These are phyloP conservation scores for Siniperca chuatsi DNA, from an alignment of 2,113 vertebrate species.

Conservation along the genomic window DNA sequence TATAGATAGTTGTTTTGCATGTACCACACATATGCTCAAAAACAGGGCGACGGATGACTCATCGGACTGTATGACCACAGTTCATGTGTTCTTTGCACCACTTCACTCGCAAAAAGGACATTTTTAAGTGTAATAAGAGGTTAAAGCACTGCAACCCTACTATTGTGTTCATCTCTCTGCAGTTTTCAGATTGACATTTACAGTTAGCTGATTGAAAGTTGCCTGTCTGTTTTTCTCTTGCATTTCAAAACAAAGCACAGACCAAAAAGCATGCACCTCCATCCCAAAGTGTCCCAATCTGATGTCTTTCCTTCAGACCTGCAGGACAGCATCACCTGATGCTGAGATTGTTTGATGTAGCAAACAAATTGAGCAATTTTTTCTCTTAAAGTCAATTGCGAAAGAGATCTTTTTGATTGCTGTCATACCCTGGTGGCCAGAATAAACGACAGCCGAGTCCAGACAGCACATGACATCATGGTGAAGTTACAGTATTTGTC, in stretches of 20 bases:
- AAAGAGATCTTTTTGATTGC: constrained; percentile 23
- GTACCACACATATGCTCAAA: constrained; percentile 28
- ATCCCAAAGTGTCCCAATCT: neutral
- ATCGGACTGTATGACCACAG: constrained; percentile 42
- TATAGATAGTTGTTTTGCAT: constrained; percentile 9
- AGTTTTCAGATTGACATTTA: constrained; percentile 45
- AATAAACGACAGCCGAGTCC: neutral
- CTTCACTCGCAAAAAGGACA: constrained; percentile 52
- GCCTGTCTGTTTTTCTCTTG: constrained; percentile 1
- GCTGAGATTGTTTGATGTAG: neutral
- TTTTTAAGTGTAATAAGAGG: constrained; percentile 76
- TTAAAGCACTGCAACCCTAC: constrained; percentile 64
- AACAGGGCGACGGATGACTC: constrained; percentile 46
- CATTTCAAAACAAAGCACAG: constrained; percentile 35
- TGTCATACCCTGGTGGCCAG: neutral
- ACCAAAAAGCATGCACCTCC: neutral
- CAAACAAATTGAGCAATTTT: constrained; percentile 25
- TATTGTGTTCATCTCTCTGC: constrained; percentile 50
- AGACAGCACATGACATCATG: neutral
- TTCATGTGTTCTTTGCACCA: constrained; percentile 39
- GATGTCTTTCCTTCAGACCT: neutral
- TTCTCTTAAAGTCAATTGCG: neutral
- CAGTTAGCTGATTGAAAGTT: constrained; percentile 25
- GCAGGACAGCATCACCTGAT: constrained; percentile 1
- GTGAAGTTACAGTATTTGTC: constrained; percentile 11